Base-by-base conservation (phyloP, 2,113 vertebrate genomes). In the Nanorana parkeri region DNA sequence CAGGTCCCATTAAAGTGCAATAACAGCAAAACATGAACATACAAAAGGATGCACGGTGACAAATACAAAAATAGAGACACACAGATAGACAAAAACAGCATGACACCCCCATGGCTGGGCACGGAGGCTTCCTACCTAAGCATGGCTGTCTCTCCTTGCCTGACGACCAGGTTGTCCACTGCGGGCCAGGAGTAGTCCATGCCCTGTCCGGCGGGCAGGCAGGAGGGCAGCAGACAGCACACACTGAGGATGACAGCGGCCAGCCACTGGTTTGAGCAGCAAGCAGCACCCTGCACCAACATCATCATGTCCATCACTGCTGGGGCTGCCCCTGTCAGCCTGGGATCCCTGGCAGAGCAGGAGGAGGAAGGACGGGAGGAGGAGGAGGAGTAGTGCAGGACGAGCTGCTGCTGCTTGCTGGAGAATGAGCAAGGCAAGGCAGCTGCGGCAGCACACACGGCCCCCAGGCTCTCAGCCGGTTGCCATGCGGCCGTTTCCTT, bases 401-500 rank as follows among this genome's bases (percentile, higher is more conserved):
- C 92, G 92, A 91, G 93, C 92, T 88, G 93, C 32, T 36, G 32
- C 32, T 36, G 32, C 32, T 36, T 36, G 32, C 92, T 88, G 91
- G 89, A 92, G 92, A 96, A 96, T 92, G 95, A 92, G 94, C 63
- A 68, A 74, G 75, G 92, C 68, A 74, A 72, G 74, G 78, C 78
- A 80, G 79, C 68, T 91, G 92, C 93, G 88, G 92, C 89, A 90
- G 91, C 93, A 90, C 94, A 93, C 90, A 94, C 92, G 91, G 94
- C 92, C 94, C 95, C 94, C 96, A 93, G 93, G 95, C 94, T 95
- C 95, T 91, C 93, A 94, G 94, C 96, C 94, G 93, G 97, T 98
- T 98, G 96, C 97, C 95, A 98, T 94, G 97, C 97, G 96, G 96
- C 96, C 94, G 97, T 98, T 97, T 95, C 97, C 96, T 90, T 93